Conservation (phyloP, 2,113 vertebrate genomes). For the Mohoua ochrocephala region DNA sequence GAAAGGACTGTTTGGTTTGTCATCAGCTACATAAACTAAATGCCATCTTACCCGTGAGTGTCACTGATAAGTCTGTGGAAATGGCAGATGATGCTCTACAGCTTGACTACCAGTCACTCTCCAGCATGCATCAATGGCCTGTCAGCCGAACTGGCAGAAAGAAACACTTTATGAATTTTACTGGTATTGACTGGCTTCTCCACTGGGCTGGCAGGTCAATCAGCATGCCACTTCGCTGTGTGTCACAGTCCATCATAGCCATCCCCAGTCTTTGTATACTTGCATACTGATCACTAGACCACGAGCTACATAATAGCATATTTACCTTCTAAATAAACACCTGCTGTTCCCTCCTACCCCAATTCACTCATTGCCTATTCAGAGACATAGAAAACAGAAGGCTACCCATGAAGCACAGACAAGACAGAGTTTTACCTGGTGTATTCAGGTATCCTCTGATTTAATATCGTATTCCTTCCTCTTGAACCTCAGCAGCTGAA, state of each 20-base stretch:
- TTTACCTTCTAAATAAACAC: neutral
- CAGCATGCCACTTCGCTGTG: neutral
- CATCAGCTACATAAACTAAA: neutral
- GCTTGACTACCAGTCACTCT: neutral
- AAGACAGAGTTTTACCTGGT: neutral
- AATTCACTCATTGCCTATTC: neutral
- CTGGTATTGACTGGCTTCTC: neutral
- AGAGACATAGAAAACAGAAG: neutral
- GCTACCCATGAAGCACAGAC: neutral
- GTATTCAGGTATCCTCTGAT: neutral
- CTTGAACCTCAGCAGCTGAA: neutral
- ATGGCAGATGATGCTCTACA: neutral
- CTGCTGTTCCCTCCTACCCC: neutral
- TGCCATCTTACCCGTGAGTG: neutral
- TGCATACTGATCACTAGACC: neutral
- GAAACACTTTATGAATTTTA: neutral
- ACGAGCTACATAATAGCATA: accelerated
- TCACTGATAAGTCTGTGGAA: neutral
- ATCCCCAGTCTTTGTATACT: neutral
- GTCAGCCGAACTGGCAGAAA: neutral
- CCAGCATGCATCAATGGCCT: accelerated
- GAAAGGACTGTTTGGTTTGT: neutral
- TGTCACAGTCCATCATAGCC: neutral
- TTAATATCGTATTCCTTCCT: neutral
- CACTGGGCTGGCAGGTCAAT: neutral